Evolutionary conservation across 2,113 vertebrate genomes (phyloP).

Genomic region (Chionodraco myersi): DNA sequence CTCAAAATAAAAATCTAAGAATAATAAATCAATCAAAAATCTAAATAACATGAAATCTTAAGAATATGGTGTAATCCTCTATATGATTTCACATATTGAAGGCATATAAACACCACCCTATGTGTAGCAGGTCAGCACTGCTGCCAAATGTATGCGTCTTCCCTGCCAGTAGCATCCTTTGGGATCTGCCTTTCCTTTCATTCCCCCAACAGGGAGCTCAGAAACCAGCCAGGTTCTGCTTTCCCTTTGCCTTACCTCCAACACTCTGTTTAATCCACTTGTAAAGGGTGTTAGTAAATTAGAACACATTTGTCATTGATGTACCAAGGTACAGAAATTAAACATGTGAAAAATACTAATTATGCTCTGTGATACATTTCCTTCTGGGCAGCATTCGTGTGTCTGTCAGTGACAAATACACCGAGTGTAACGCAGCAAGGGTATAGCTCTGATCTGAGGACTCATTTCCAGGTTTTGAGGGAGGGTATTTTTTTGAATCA

Average conservation of each 20-base stretch:
- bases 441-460: conserved; percentile 56
- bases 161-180: conserved; percentile 56
- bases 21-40: conserved; percentile 7
- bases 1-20: too few species aligned
- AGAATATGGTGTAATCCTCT: conserved; percentile 6
- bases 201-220: conserved; percentile 16
- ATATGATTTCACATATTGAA: conserved; percentile 32
- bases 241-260: conserved; percentile 35
- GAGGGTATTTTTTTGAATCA: conserved; percentile 64
- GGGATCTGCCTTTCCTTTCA: conserved; percentile 41
- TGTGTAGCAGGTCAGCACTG: conserved; percentile 38
- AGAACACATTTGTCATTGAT: conserved; percentile 43
- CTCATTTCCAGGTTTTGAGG: conserved; percentile 41
- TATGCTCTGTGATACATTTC: conserved; percentile 42
- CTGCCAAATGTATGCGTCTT: conserved; percentile 56
- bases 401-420: conserved; percentile 11
- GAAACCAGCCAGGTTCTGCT: conserved; percentile 25
- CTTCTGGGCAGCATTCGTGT: conserved; percentile 26
- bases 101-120: conserved; percentile 18
- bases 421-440: conserved; percentile 42
- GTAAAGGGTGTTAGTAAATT: conserved; percentile 32
- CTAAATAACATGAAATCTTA: conserved; percentile 17
- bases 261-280: conserved; percentile 34
- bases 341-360: conserved; percentile 55
- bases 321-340: conserved; percentile 38